Base-by-base conservation (phyloP, 2,888 invertebrate species). In the Anoplius nigerrimus region DNA sequence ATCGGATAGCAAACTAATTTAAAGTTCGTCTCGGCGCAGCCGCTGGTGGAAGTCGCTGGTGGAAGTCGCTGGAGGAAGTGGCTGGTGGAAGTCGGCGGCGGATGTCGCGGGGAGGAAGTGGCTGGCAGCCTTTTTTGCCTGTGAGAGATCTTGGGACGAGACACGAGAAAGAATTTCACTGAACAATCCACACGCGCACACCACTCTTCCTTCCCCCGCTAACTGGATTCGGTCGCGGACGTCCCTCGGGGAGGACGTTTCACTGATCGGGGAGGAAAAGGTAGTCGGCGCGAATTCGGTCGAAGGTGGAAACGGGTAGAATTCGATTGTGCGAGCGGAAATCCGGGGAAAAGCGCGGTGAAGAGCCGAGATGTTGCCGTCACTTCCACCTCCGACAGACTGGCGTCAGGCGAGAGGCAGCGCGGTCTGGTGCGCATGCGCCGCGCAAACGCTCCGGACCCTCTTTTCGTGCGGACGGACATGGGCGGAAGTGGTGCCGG, bases 301-400 rank as follows among this genome's bases (percentile, higher is more conserved):
- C 42, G n/a, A 57, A 43, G n/a, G 46, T 2, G 18, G 16, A 58
- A n/a, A 21, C 22, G n/a, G 58, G 48, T 8, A 48, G n/a, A 8
- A 48, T 48, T 48, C 18, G 16, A 48, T 21, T 15, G 48, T 8
- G 18, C 48, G 48, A 48, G 64, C 62, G 71, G 34, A 53, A 64
- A 59, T 48, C 63, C 69, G 51, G 59, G 62, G 66, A 67, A 63
- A 63, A 73, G 48, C 16, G 18, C 48, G 34, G n/a, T 51, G 66
- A 67, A 63, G 60, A 65, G 42, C 72, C 69, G 78, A 79, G 82
- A 86, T 82, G 83, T 85, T 84, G 78, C 76, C 86, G 83, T 83
- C 80, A 81, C 84, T 85, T 83, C 84, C 81, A 85, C 84, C 85
- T 84, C 85, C 88, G 88, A 87, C 87, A 83, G 83, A 88, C 88